Percentiles rank a stretch among this genome's conserved stretches.
Evolutionary conservation across 2,888 invertebrate species (phyloP).

Genomic region (Xestia ashworthii): DNA sequence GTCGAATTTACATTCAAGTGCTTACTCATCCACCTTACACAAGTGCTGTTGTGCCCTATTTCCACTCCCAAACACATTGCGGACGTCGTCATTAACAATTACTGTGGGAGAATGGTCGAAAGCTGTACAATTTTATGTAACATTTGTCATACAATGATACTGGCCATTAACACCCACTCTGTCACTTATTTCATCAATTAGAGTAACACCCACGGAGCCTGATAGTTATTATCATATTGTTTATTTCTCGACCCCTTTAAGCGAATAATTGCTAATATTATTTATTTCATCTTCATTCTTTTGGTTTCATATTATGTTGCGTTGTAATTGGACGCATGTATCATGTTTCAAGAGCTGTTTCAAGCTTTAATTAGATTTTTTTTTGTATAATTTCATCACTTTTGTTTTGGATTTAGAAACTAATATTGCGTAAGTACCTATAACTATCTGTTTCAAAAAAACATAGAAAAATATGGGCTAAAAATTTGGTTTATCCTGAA

Average conservation of each 20-base stretch:
- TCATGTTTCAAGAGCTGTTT: background rate
- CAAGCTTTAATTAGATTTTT: background rate
- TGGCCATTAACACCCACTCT: constrained; percentile 66
- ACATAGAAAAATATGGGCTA: constrained; percentile 15
- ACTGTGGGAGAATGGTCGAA: constrained; percentile 61
- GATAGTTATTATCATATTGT: constrained; percentile 54
- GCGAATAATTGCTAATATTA: constrained; percentile 46
- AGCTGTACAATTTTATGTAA: constrained; percentile 55
- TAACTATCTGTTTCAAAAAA: background rate
- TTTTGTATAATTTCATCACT: no score
- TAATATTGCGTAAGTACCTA: background rate
- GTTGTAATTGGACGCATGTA: background rate
- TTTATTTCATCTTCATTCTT: constrained; percentile 34
- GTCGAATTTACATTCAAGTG: background rate
- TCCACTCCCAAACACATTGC: constrained; percentile 18
- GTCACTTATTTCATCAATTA: constrained; percentile 68
- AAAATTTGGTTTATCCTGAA: constrained; percentile 19
- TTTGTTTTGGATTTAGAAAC: background rate
- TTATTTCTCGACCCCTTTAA: constrained; percentile 47
- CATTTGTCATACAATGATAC: constrained; percentile 67
- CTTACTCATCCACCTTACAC: constrained; percentile 5
- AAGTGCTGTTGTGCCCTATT: constrained; percentile 34
- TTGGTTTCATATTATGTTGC: constrained; percentile 1
- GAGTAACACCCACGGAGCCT: constrained; percentile 61
- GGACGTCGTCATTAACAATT: constrained; percentile 44